phyloP scores from a whole-genome alignment of 1,140 invertebrate species.

The Coboldia fuscipes region DNA sequence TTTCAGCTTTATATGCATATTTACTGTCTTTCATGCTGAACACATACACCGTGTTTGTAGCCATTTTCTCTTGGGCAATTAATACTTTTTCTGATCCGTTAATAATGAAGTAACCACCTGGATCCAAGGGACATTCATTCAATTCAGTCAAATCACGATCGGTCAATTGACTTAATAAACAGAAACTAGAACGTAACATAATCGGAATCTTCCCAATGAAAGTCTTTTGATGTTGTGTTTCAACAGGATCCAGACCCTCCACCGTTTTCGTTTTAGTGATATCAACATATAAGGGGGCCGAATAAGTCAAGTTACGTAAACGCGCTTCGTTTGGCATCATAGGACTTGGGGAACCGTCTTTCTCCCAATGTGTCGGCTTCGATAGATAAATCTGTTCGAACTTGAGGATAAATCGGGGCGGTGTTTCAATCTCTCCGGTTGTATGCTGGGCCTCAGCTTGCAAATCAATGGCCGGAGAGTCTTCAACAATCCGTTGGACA shows the following conservation, averaged over 20 bases:
- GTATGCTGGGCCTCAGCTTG: slow-evolving; percentile 95
- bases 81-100: slow-evolving; percentile 92
- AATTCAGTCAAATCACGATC: slow-evolving; percentile 97
- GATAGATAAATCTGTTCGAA: slow-evolving; percentile 99
- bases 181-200: slow-evolving; percentile 95
- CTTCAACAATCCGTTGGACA: slow-evolving; percentile 95
- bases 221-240: slow-evolving; percentile 90
- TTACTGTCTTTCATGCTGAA: slow-evolving; percentile 97
- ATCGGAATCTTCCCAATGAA: slow-evolving; percentile 99
- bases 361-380: slow-evolving; percentile 99
- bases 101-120: slow-evolving; percentile 92
- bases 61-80: slow-evolving; percentile 99
- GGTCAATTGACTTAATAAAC: slow-evolving; percentile 74
- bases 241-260: slow-evolving; percentile 75
- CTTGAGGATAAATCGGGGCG: slow-evolving; percentile 77
- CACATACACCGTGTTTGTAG: slow-evolving; percentile 97
- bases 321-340: slow-evolving; percentile 99
- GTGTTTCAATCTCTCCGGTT: slow-evolving; percentile 76
- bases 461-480: slow-evolving; percentile 90
- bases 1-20: slow-evolving; percentile 94
- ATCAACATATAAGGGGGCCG: slow-evolving; percentile 94
- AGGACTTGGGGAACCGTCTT: slow-evolving; percentile 91
- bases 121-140: slow-evolving; percentile 97
- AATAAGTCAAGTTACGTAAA: slow-evolving; percentile 74
- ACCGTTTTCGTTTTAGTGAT: slow-evolving; percentile 89